Evolutionary conservation across 2,797 vertebrate genomes (phyloP), one percentile per base, ranked within the genome.

Genomic region (Spinibarbus caldwelli): DNA sequence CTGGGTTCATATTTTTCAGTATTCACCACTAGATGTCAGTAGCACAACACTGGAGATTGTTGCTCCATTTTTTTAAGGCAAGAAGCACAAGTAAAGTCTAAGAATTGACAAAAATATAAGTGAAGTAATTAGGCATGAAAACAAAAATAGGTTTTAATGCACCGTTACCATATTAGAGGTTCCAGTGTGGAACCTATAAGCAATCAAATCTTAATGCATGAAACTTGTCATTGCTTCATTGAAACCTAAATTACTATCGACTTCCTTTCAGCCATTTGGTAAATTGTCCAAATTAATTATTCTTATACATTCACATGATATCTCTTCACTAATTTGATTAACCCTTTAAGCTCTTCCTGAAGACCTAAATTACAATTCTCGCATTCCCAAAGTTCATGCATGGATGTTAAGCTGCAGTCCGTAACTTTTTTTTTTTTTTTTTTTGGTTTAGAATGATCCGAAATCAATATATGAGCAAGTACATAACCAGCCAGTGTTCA

Each of bases 1-100:
- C 8, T 1, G 49, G 4, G 0, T 36, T 31, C 1, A 29, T 19
- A 31, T 49, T 17, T 79, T 41, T 41, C 49, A 49, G 1, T 23
- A 45, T 29, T 73, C 0, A 49, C 95, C 96, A 95, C 94, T 87
- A 96, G 96, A 93, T 96, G 96, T 96, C 95, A 94, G 90, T 93
- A 93, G 89, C 41, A 6, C 57, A 91, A 91, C 89, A 87, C 89
- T 80, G 6, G 21, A 85, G 45, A 81, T 54, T 52, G n/a, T 31
- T 23, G 11, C 31, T 64, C 17, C 38, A 29, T 1, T 15, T 57
- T 29, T 36, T 41, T 21, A 78, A 38, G 34, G 12, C 34, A 77
- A 41, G 38, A 64, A 45, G 41, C 17, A 47, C 29, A 62, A 21
- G n/a, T 19, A 19, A 59, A 59, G 64, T 11, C 38, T 8, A 36